Percentiles rank a stretch among this genome's conserved stretches.
phyloP scores from a whole-genome alignment of 2,888 invertebrate genomes.

The Caenorhabditis sp. region DNA sequence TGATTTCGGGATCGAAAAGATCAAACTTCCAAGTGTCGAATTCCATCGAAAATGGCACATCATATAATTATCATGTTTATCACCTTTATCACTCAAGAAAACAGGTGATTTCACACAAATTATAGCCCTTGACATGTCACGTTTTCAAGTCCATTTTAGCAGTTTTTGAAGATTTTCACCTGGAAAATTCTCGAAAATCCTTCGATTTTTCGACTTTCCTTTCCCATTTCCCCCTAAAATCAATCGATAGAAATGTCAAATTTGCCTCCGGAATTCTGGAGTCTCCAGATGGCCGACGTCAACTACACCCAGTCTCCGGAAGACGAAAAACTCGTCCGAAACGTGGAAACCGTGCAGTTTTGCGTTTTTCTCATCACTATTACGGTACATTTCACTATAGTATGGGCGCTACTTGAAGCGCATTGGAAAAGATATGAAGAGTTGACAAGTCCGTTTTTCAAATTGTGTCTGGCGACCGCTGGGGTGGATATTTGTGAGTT shows the following conservation, averaged over 20 bases:
- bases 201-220: background rate
- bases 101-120: background rate
- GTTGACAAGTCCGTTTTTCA: constrained; percentile 49
- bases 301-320: constrained; percentile 29
- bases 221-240: background rate
- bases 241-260: constrained; percentile 23
- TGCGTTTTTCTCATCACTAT: constrained; percentile 33
- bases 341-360: constrained; percentile 42
- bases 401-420: constrained; percentile 46
- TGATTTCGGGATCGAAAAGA: no score
- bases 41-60: background rate
- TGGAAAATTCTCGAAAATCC: background rate
- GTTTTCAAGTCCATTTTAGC: background rate
- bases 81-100: background rate
- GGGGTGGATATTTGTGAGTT: constrained; percentile 54
- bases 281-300: constrained; percentile 34
- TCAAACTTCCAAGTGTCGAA: no score
- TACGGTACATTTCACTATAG: constrained; percentile 42
- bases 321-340: constrained; percentile 35
- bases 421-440: constrained; percentile 45
- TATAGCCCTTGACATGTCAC: background rate
- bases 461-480: constrained; percentile 50
- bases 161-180: background rate
- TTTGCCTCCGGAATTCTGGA: constrained; percentile 41
- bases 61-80: background rate